These are phyloP conservation scores for Tarsius wallacei DNA, from an alignment of 2,797 vertebrate genomes.

Conservation along the genomic window DNA sequence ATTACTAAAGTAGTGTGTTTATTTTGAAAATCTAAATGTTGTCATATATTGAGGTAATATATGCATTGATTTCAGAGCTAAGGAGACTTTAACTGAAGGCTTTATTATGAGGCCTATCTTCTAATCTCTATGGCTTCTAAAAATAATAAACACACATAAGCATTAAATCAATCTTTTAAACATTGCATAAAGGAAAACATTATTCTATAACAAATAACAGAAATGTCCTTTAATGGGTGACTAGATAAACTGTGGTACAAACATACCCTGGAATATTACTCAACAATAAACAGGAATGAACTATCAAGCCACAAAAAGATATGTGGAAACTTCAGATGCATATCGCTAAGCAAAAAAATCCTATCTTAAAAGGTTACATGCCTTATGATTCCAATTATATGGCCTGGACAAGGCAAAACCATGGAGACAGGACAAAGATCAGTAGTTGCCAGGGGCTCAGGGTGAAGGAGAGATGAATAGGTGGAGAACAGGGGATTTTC, in stretches of 20 bases:
- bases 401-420: not conserved
- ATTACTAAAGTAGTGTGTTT: not conserved
- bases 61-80: constrained; percentile 11
- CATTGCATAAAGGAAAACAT: not conserved
- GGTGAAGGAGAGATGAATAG: not conserved
- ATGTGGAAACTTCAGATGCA: not conserved
- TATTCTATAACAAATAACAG: not conserved
- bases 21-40: constrained; percentile 26
- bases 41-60: not conserved
- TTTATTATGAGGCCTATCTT: not conserved
- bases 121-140: not conserved
- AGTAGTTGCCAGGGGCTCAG: not conserved
- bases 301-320: not conserved
- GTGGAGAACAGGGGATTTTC: not conserved
- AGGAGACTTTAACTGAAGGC: constrained; percentile 1
- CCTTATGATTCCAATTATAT: not conserved
- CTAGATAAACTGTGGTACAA: not conserved
- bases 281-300: constrained; percentile 37
- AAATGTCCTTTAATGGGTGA: not conserved
- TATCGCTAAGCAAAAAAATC: not conserved
- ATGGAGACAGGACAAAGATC: not conserved
- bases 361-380: not conserved
- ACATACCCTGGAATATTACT: not conserved
- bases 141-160: not conserved
- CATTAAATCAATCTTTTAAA: constrained; percentile 28